Evolutionary conservation across 2,888 invertebrate species (phyloP), one percentile per base, ranked within the genome.

Genomic region (Bursaphelenchus okinawaensis): DNA sequence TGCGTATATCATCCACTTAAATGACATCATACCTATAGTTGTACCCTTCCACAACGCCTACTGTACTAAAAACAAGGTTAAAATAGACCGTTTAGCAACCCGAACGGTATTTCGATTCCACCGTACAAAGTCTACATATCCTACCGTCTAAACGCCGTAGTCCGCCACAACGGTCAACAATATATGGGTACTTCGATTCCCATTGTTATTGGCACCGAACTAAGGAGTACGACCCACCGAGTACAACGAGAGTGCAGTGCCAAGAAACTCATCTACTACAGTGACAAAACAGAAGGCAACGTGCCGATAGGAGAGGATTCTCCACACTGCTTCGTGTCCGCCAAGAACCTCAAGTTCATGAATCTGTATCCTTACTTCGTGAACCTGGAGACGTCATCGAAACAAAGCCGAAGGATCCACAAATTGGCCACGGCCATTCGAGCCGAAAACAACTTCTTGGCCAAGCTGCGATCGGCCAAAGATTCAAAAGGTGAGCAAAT

Each of bases 331-430:
- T 40, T 40, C n/a, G 40, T 40, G 40, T 40, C 40, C 40, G n/a
- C 3, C 16, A 40, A 40, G 40, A 40, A 40, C n/a, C 54, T 54
- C 4, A 54, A 54, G 4, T 54, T n/a, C 19, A 27, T 54, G 27
- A 54, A 54, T 27, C 12, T 24, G 50, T 62, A 63, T 28, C 62
- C 54, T 1, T 62, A 55, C 20, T 62, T 52, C 4, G 28, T 54
- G 19, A n/a, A 62, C 20, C 28, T 62, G 20, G 24, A 28, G 24
- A 62, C 62, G 9, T 62, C 62, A n/a, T 60, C 62, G 9, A 62
- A 62, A 29, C 62, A 62, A 62, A 22, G 26, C 9, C 51, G 27
- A 27, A 16, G 55, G 27, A 27, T 62, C 20, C 22, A 63, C n/a
- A 62, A 26, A 40, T 29, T 62, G 62, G 62, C 62, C 2, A 62